A percentile compares a stretch with the other conserved stretches of the same genome.
Evolutionary conservation across 2,888 invertebrate genomes (phyloP).

Genomic region (Netelia inedita): DNA sequence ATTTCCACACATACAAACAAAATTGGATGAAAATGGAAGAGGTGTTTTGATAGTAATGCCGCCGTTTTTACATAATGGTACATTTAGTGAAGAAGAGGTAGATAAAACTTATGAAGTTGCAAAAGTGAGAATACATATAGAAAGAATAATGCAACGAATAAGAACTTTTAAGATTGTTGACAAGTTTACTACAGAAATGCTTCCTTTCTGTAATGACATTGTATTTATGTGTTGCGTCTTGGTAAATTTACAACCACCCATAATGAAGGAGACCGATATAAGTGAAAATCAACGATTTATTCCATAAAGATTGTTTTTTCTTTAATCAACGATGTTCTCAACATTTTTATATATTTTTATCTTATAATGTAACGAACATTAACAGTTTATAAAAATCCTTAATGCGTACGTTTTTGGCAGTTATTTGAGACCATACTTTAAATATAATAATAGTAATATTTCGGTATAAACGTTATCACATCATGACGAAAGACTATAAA

Average conservation of each 20-base stretch:
- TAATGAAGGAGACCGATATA: constrained; percentile 36
- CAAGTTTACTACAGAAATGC: constrained; percentile 45
- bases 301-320: constrained; percentile 11
- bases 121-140: constrained; percentile 48
- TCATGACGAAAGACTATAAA: not conserved
- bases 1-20: constrained; percentile 61
- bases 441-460: constrained; percentile 4
- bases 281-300: constrained; percentile 20
- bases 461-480: constrained; percentile 2
- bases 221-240: constrained; percentile 60
- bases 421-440: not conserved
- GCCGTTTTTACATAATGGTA: constrained; percentile 35
- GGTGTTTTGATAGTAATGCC: constrained; percentile 50
- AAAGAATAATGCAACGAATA: constrained; percentile 54
- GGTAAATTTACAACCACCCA: constrained; percentile 59
- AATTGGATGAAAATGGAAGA: constrained; percentile 11
- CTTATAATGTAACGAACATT: constrained; percentile 16
- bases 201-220: constrained; percentile 44
- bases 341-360: constrained; percentile 11
- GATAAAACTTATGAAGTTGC: constrained; percentile 50
- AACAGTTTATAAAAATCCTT: constrained; percentile 16
- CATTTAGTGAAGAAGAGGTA: constrained; percentile 43
- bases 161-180: constrained; percentile 43
- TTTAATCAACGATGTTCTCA: constrained; percentile 13
- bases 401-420: not conserved